Base-by-base conservation (phyloP, 2,797 vertebrate genomes). In the Linurgus olivaceus region DNA sequence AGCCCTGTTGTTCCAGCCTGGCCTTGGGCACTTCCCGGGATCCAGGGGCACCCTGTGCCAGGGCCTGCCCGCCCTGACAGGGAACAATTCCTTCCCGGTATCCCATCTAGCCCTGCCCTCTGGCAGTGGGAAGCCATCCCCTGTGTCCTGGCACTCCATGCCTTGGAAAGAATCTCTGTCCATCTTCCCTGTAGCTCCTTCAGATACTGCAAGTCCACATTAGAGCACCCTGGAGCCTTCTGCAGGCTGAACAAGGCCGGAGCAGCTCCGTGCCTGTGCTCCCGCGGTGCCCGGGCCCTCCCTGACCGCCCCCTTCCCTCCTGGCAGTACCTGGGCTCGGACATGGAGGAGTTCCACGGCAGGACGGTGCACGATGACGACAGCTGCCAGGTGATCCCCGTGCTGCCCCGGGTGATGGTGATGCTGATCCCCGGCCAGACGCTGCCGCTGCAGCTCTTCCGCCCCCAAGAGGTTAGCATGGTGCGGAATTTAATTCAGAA, bases 271-370 rank as follows among this genome's bases (percentile, higher is more conserved):
- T 23, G 31, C 35, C 14, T 6, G 2, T 10, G 50, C 1, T 18
- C 7, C 35, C 9, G 11, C 2, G 47, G n/a, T 29, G 31, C 5
- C 59, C 55, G 1, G 3, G 29, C 31, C 31, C 81, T 6, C 7
- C 5, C 52, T 26, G 52, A 7, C 37, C 10, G 0, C 38, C 35
- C 1, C 20, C 17, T 8, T 40, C 5, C 20, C n/a, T 21, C 7
- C 55, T 33, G 61, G 26, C 51, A 99, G 99, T 99, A 99, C 89
- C 97, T 99, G 95, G 99, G 99, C 11, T 97, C 98, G 15, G 99
- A 99, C 92, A 99, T 99, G 99, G 99, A 99, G 95, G 99, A 99
- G 97, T 99, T 99, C 90, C 99, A 99, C 5, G 99, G 99, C 1
- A 98, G 99, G 23, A 99, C 99, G 0, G 96, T 99, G 81, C 99